Conservation (phyloP, 2,797 vertebrate species). For the Gadopsis marmoratus region DNA sequence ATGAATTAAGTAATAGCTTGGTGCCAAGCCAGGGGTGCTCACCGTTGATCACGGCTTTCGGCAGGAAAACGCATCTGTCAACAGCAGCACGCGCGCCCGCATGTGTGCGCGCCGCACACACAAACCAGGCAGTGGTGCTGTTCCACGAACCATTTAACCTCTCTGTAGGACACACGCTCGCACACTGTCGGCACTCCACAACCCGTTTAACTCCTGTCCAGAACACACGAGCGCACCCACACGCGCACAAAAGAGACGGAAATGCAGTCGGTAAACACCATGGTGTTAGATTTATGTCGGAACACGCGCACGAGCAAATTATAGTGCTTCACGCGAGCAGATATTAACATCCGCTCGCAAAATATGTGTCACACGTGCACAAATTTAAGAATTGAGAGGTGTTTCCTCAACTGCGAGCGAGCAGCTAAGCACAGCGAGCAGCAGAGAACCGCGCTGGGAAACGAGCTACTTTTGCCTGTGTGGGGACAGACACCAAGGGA, state of each 20-base stretch:
- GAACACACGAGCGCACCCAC: conserved; percentile 44
- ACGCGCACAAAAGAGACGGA: conserved; percentile 33
- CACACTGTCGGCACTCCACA: conserved; percentile 60
- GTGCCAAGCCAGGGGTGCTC: conserved; percentile 79
- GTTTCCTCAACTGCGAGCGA: no score
- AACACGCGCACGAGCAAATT: no score
- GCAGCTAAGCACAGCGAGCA: no score
- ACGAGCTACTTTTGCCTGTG: no score
- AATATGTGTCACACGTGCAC: no score
- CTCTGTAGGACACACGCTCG: conserved; percentile 67
- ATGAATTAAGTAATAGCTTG: conserved; percentile 89
- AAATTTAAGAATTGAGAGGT: no score
- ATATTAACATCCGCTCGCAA: no score
- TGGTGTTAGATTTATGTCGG: no score
- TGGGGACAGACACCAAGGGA: no score
- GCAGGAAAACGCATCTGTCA: conserved; percentile 84
- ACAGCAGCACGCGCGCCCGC: conserved; percentile 54
- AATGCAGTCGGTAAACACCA: conserved; percentile 26
- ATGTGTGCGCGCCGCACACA: conserved; percentile 22
- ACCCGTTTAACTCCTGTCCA: conserved; percentile 70
- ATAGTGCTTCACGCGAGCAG: no score
- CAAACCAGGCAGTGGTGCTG: conserved; percentile 38
- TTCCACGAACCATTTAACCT: conserved; percentile 69
- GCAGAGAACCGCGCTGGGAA: no score
- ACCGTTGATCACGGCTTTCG: conserved; percentile 83